Base-by-base conservation (phyloP, 2,113 vertebrate species). In the Hyperopisus bebe region DNA sequence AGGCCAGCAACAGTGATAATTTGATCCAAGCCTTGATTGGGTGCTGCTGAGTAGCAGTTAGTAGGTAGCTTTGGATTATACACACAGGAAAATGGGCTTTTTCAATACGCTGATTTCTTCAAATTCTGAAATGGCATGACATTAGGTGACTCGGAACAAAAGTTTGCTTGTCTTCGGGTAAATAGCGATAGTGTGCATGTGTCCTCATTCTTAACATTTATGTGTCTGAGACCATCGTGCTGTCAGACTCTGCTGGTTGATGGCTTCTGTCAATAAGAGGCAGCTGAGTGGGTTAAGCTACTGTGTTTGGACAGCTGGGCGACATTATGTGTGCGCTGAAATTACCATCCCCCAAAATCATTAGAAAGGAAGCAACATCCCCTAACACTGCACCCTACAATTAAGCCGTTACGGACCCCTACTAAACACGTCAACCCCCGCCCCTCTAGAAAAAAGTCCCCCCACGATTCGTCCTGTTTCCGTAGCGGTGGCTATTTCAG, bases 261-360 rank as follows among this genome's bases (percentile, higher is more conserved):
- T 90, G 90, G 84, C 80, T 92, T 89, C 89, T 89, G 70, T 91
- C 89, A 92, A 92, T 88, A 83, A 90, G 89, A 90, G 53, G 85
- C 74, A 58, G 88, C 44, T 31, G 86, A 91, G 89, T 88, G 87
- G 51, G 90, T 90, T 53, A 89, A 91, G 91, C 88, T 21, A 6
- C 2, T 89, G 92, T 95, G 94, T 95, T 96, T 95, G 86, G 92
- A 95, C 95, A 96, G 95, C 95, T 96, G 95, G 90, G 62, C 93
- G 91, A 94, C 92, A 94, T 94, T 95, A 94, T 91, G 91, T 92
- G 92, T 92, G 90, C 88, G 91, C 91, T 92, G 88, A 94, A 94
- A 93, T 91, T 90, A 94, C 92, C 92, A 88, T 91, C 89, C 91
- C 93, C 91, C 92, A 91, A 91, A 93, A 92, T 93, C 84, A 80